Evolutionary conservation across 2,888 invertebrate species (phyloP).

Genomic region (Drosophila fulvimacula): DNA sequence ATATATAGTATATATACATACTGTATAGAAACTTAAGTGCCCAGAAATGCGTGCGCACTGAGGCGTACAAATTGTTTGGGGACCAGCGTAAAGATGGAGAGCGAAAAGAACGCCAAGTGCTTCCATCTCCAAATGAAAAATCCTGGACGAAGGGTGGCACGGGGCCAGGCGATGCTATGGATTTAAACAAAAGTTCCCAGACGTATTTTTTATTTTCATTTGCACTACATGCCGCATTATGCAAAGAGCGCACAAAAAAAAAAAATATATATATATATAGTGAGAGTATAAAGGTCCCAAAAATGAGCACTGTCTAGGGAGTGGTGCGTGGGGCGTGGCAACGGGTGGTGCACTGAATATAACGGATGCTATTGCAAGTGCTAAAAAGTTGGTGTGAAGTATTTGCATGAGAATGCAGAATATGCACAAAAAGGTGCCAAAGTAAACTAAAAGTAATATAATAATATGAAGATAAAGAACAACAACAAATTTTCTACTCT

Average conservation of each 20-base stretch:
- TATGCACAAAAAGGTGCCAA: constrained; percentile 48
- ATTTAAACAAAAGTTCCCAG: constrained; percentile 74
- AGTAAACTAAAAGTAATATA: constrained; percentile 26
- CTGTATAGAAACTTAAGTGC: constrained; percentile 76
- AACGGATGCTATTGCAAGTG: constrained; percentile 63
- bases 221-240: constrained; percentile 66
- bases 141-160: constrained; percentile 12
- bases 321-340: constrained; percentile 2
- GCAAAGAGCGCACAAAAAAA: constrained; percentile 43
- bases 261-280: constrained; percentile 2
- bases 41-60: constrained; percentile 77
- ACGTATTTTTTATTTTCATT: constrained; percentile 63
- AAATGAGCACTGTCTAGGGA: constrained; percentile 15
- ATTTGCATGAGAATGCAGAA: constrained; percentile 73
- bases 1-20: constrained; percentile 5
- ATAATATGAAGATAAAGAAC: constrained; percentile 30
- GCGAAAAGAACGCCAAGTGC: constrained; percentile 24
- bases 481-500: constrained; percentile 22
- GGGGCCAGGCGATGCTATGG: constrained; percentile 36
- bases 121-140: constrained; percentile 40
- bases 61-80: constrained; percentile 76
- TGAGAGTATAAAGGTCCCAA: constrained; percentile 26
- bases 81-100: constrained; percentile 49
- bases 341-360: constrained; percentile 42
- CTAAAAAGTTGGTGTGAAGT: constrained; percentile 66